Base-by-base conservation (phyloP, 2,113 vertebrate genomes). In the Bubo scandiacus region DNA sequence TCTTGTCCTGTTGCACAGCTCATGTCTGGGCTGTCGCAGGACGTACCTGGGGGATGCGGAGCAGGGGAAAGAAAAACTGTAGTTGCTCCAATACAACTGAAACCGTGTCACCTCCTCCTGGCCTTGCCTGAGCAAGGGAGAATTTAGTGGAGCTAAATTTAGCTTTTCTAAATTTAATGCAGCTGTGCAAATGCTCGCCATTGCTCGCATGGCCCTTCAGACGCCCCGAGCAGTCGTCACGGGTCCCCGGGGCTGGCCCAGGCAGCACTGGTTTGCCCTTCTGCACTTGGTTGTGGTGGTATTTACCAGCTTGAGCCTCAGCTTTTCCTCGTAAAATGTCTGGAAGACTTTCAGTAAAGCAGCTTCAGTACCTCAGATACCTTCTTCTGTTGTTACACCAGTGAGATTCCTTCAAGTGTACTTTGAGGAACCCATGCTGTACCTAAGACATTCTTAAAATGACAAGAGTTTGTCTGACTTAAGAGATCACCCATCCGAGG, bases 281-380 rank as follows among this genome's bases (percentile, higher is more conserved):
- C 43, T 38, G 36, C 38, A 0, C 38, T 5, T 5, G 58, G 30
- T 5, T 14, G 0, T 4, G 25, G 32, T 12, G 61, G 32, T 1
- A 3, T 5, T 63, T 5, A 10, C 71, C 38, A 16, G 54, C 70
- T 10, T 1, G 15, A 49, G 55, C 85, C 55, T 25, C 1, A 2
- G 5, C 34, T 38, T 47, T 4, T 11, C 52, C 54, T 67, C 4
- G 1, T 29, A 6, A 49, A 40, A 36, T 3, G 62, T n/a, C 18
- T 6, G 11, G 29, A 32, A 5, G 13, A 0, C 21, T 27, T 34
- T 0, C 14, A 6, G 38, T 1, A 68, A 5, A 9, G 67, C 65
- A 11, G 55, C 63, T 20, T 5, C 16, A 6, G 42, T 1, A 11
- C 8, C 73, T 75, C 36, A 1, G 15, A 8, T 8, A 1, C 0